phyloP scores from a whole-genome alignment of 2,113 vertebrate species.

The Pachycephala philippinensis region DNA sequence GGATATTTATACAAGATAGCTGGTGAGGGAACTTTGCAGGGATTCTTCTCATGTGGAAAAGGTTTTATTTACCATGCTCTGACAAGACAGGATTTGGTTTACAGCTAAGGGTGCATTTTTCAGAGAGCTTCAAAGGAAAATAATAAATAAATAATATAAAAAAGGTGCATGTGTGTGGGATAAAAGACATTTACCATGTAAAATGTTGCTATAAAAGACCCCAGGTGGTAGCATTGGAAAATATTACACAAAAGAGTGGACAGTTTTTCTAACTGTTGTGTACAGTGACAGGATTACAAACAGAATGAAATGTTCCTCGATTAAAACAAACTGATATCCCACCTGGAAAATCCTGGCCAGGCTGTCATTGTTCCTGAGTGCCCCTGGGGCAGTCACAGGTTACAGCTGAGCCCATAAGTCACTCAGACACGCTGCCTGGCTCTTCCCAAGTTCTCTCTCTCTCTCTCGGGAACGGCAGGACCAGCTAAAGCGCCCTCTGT shows the following conservation, averaged over 20 bases:
- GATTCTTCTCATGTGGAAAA: not conserved
- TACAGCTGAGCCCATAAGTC: not conserved
- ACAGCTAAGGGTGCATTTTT: not conserved
- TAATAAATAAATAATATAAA: not conserved
- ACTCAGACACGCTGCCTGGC: not conserved
- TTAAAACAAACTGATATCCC: conserved; percentile 24
- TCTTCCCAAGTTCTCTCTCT: not conserved
- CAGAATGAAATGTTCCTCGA: not conserved
- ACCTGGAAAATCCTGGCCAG: conserved; percentile 43
- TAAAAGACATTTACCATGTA: not conserved
- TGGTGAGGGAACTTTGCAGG: not conserved
- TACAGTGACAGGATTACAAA: not conserved
- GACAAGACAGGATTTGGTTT: conserved; percentile 8
- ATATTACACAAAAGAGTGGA: not conserved
- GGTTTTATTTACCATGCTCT: conserved; percentile 1
- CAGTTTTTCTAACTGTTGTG: not conserved
- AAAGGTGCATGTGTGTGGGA: not conserved
- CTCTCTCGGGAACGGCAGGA: not conserved
- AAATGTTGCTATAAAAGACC: not conserved
- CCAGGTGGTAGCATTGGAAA: not conserved
- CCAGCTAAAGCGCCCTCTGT: conserved; percentile 41
- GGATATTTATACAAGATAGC: conserved; percentile 20
- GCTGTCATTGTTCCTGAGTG: not conserved
- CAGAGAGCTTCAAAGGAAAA: conserved; percentile 30
- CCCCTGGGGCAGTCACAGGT: not conserved